Evolutionary conservation across 2,888 invertebrate genomes (phyloP).

Genomic region (Eupeodes latifasciatus): DNA sequence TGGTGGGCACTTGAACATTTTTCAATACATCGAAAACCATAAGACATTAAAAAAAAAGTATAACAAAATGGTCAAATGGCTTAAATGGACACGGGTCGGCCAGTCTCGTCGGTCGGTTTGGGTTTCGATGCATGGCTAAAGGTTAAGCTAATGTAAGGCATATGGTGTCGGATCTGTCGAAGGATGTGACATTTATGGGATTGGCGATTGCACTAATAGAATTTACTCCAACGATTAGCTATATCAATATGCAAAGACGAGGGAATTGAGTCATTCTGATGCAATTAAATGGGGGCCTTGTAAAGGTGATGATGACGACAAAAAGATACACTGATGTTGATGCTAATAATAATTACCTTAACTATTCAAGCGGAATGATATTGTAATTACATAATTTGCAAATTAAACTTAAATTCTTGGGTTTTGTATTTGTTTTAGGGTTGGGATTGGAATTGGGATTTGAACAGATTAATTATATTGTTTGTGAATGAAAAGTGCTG

Average conservation of each 20-base stretch:
- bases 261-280: constrained; percentile 48
- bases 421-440: constrained; percentile 6
- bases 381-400: constrained; percentile 66
- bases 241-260: background rate
- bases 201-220: constrained; percentile 71
- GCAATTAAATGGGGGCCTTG: background rate
- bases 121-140: constrained; percentile 18
- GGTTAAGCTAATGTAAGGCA: constrained; percentile 65
- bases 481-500: constrained; percentile 20
- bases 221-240: constrained; percentile 45
- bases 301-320: constrained; percentile 20
- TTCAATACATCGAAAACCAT: constrained; percentile 70
- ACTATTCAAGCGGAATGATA: constrained; percentile 62
- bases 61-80: constrained; percentile 52
- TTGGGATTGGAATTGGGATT: constrained; percentile 50
- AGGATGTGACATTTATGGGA: constrained; percentile 75
- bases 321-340: constrained; percentile 5
- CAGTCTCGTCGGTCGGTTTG: background rate
- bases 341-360: constrained; percentile 66
- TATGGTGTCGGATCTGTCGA: constrained; percentile 61
- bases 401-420: constrained; percentile 59
- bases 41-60: constrained; percentile 63
- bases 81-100: constrained; percentile 40
- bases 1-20: constrained; percentile 54
- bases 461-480: constrained; percentile 43